Base-by-base conservation (phyloP, 2,113 vertebrate genomes). In the Notechis scutatus region DNA sequence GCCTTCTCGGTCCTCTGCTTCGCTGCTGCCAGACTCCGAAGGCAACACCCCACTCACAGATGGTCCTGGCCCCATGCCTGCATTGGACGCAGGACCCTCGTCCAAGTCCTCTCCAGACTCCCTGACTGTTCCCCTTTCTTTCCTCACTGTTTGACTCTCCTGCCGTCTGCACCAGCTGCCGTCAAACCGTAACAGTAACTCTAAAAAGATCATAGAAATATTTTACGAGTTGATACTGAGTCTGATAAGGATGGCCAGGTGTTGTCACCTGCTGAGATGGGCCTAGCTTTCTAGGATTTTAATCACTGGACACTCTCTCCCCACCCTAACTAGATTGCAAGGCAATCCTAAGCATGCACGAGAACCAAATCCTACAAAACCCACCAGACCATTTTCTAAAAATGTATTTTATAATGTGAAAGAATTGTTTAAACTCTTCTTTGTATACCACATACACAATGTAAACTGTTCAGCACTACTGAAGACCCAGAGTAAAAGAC, bases 381-480 rank as follows among this genome's bases (percentile, higher is more conserved):
- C 5, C n/a, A 39, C 0, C 2, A 23, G 18, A 81, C 6, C 0
- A 21, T 18, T 34, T 81, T 42, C 18, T 81, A 81, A 81, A 81
- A 81, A 21, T 42, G 7, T 23, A 42, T 81, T 81, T 42, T 50
- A 20, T 81, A 39, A 81, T 42, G 74, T 39, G 69, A 81, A 81
- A 39, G 15, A 39, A 81, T 39, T 1, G 1, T 21, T 39, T 42
- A 45, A 86, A 59, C 52, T 20, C 39, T 52, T 1, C 23, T 91
- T 85, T 55, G 5, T 93, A 50, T 23, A 39, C 5, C 8, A 5
- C 61, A 47, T 0, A 0, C 34, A 42, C 7, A 1, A 3, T 54
- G 29, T 54, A 54, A 54, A 88, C 26, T 55, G 15, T 3, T 55
- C 50, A 88, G 50, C 21, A n/a, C 12, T 6, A 12, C 6, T 64